A percentile compares a stretch with the other conserved stretches of the same genome.
Conservation (phyloP, 2,888 invertebrate genomes). For the Cotesia congregata region DNA sequence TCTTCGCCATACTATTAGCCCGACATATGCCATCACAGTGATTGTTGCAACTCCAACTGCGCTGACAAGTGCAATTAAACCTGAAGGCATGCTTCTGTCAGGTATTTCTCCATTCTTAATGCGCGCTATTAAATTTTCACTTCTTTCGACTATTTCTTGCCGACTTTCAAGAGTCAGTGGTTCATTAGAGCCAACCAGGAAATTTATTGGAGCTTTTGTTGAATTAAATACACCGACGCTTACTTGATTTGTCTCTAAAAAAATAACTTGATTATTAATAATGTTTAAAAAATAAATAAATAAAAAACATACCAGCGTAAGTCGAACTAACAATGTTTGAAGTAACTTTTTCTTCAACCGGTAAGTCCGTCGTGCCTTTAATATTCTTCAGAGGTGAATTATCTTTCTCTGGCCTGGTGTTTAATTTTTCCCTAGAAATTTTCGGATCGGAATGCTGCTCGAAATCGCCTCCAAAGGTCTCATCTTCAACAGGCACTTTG, state of each 20-base stretch:
- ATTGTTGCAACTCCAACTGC: conserved; percentile 62
- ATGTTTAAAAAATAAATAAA: not conserved
- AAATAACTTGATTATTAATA: not conserved
- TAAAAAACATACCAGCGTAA: no score
- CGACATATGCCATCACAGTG: conserved; percentile 66
- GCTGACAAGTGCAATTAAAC: conserved; percentile 58
- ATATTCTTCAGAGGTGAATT: no score
- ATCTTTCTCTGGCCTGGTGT: no score
- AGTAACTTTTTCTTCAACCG: no score
- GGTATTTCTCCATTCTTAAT: conserved; percentile 29
- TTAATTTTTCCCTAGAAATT: not conserved
- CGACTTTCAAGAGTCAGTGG: not conserved
- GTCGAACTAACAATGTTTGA: no score
- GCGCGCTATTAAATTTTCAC: conserved; percentile 33
- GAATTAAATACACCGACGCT: not conserved
- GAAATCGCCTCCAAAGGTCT: not conserved
- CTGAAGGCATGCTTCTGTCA: conserved; percentile 52
- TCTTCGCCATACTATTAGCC: conserved; percentile 69
- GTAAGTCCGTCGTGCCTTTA: no score
- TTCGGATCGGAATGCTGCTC: not conserved
- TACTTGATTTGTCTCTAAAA: not conserved
- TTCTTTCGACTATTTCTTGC: conserved; percentile 22
- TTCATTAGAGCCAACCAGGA: not conserved
- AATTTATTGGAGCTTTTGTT: conserved; percentile 2
- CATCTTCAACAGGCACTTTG: not conserved